Evolutionary conservation across 2,797 vertebrate species (phyloP).

Genomic region (Hirundo rustica): DNA sequence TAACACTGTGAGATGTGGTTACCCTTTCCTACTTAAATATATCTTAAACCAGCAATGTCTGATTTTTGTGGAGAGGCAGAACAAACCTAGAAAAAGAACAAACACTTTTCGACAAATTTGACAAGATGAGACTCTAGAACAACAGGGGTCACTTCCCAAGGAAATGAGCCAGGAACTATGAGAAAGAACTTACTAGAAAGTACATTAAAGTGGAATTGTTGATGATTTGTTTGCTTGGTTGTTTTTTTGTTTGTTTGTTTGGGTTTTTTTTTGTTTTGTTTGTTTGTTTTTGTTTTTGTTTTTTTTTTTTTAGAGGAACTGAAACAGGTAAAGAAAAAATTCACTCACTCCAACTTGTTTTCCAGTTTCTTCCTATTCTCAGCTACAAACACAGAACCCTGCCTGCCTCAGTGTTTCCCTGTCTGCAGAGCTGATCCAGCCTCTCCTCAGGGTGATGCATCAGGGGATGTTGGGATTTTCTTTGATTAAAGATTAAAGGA

Average conservation of each 20-base stretch:
- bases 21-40: neutral
- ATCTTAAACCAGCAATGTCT: neutral
- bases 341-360: neutral
- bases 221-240: neutral
- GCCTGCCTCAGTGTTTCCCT: neutral
- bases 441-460: neutral
- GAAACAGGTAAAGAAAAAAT: neutral
- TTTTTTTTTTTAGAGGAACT: neutral
- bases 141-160: neutral
- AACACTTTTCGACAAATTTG: neutral
- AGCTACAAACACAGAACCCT: neutral
- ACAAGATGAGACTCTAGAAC: neutral
- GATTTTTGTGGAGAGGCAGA: neutral
- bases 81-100: neutral
- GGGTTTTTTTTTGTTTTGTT: neutral
- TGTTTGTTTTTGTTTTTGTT: neutral
- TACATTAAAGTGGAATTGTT: neutral
- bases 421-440: neutral
- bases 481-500: neutral
- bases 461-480: neutral
- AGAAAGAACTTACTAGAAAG: neutral
- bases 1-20: neutral
- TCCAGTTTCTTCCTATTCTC: neutral
- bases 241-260: neutral
- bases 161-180: neutral